Evolutionary conservation across 2,888 invertebrate species (phyloP).

Genomic region (Hypomecis atomaria): DNA sequence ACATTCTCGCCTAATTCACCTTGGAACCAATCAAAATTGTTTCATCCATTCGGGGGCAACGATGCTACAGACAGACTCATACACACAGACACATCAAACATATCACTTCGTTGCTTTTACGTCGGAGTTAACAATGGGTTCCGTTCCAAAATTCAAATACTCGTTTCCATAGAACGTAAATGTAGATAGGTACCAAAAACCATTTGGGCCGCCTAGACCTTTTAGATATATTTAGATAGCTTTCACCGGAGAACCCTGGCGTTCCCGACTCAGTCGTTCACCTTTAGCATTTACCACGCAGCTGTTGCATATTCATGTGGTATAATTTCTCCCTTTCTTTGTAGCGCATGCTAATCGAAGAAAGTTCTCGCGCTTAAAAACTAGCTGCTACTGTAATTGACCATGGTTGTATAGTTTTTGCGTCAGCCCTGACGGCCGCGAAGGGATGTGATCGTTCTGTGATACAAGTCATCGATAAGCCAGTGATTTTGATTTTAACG

Average conservation of each 20-base stretch:
- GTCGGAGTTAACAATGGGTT: no score
- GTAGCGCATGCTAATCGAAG: constrained; percentile 75
- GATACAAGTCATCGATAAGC: constrained; percentile 1
- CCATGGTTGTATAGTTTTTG: constrained; percentile 65
- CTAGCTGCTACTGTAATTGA: constrained; percentile 77
- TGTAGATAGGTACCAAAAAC: not conserved
- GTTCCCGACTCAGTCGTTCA: constrained; percentile 68
- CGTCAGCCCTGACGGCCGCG: constrained; percentile 33
- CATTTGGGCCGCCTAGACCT: constrained; percentile 1
- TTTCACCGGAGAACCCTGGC: constrained; percentile 31
- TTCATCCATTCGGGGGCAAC: no score
- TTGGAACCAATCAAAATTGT: no score
- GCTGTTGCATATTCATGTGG: constrained; percentile 76
- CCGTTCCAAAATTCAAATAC: no score
- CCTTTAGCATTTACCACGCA: constrained; percentile 78
- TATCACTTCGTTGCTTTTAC: no score
- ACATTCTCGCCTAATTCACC: no score
- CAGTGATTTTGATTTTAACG: no score
- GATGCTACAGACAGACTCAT: no score
- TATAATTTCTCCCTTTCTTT: constrained; percentile 83
- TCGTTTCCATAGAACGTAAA: not conserved
- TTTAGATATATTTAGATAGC: constrained; percentile 1
- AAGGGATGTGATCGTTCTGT: constrained; percentile 12
- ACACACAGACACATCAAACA: no score
- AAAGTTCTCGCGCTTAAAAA: constrained; percentile 82